Percentiles rank a stretch among this genome's conserved stretches.
These are phyloP conservation scores for Diplodus puntazzo DNA, from an alignment of 2,797 vertebrate species.

Conservation along the genomic window DNA sequence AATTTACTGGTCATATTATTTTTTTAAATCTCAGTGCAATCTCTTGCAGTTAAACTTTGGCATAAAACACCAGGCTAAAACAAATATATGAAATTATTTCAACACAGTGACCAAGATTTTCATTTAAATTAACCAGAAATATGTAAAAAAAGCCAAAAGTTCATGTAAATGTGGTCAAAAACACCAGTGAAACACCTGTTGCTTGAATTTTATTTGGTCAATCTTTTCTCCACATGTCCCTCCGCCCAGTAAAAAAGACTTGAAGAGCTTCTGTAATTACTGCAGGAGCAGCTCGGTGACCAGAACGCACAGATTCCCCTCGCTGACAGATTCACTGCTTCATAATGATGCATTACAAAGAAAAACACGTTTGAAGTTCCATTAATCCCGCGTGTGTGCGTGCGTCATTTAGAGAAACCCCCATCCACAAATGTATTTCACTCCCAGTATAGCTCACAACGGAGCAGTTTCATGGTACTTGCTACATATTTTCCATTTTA, in stretches of 20 bases:
- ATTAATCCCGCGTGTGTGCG: slow-evolving; percentile 71
- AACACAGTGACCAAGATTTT: background rate
- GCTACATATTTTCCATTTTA: slow-evolving; percentile 77
- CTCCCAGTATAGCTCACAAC: slow-evolving; percentile 68
- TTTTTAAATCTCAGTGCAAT: background rate
- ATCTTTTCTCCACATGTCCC: slow-evolving; percentile 48
- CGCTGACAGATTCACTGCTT: slow-evolving; percentile 83
- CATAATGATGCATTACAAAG: slow-evolving; percentile 81
- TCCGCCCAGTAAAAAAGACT: slow-evolving; percentile 40
- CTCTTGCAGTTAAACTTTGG: background rate
- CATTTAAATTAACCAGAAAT: slow-evolving; percentile 18
- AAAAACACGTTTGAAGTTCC: slow-evolving; percentile 82
- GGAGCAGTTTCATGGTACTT: slow-evolving; percentile 68
- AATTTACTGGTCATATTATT: background rate
- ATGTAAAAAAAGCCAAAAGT: background rate
- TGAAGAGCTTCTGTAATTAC: slow-evolving; percentile 52
- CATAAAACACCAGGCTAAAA: slow-evolving; percentile 9
- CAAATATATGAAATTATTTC: slow-evolving; percentile 10
- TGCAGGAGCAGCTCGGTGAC: slow-evolving; percentile 59
- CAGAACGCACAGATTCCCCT: slow-evolving; percentile 63
- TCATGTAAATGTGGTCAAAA: slow-evolving; percentile 34
- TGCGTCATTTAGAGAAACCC: slow-evolving; percentile 74
- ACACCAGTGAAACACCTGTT: slow-evolving; percentile 62
- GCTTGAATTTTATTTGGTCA: slow-evolving; percentile 38
- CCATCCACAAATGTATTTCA: slow-evolving; percentile 72